These are phyloP conservation scores for Gastrophryne carolinensis DNA, from an alignment of 2,797 vertebrate species.

Conservation along the genomic window DNA sequence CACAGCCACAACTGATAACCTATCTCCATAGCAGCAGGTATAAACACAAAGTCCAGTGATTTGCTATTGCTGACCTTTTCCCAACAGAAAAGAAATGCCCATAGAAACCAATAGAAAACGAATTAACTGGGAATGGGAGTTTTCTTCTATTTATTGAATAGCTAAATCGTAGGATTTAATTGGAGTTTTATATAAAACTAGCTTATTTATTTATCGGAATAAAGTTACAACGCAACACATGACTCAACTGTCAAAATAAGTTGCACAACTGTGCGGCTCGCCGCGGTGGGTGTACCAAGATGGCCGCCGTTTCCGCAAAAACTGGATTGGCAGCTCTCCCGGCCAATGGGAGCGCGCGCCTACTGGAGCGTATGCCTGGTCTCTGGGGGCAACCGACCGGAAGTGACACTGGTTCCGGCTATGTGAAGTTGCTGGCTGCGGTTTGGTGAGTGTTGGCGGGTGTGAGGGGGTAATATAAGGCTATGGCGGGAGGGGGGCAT, in stretches of 20 bases:
- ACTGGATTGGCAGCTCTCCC: background rate
- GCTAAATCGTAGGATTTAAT: no score
- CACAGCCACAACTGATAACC: no score
- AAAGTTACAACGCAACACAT: background rate
- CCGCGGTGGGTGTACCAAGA: slow-evolving; percentile 9
- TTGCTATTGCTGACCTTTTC: no score
- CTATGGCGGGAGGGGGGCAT: background rate
- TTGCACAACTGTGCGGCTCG: background rate
- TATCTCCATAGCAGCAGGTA: no score
- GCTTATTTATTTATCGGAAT: no score
- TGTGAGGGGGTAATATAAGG: background rate
- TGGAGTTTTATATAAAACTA: no score
- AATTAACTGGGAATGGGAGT: no score
- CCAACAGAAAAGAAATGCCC: no score
- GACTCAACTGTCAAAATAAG: background rate
- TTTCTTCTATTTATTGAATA: no score
- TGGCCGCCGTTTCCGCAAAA: slow-evolving; percentile 22
- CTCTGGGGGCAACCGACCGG: slow-evolving; percentile 20
- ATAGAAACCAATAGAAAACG: no score
- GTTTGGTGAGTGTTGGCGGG: slow-evolving; percentile 4
- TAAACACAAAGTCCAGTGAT: no score
- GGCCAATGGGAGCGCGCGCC: background rate
- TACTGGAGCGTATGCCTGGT: background rate
- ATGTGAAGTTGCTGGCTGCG: background rate
- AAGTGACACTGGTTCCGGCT: slow-evolving; percentile 31